A percentile compares a stretch with the other conserved stretches of the same genome.
phyloP scores from a whole-genome alignment of 2,888 invertebrate species.

The Biston betularia region DNA sequence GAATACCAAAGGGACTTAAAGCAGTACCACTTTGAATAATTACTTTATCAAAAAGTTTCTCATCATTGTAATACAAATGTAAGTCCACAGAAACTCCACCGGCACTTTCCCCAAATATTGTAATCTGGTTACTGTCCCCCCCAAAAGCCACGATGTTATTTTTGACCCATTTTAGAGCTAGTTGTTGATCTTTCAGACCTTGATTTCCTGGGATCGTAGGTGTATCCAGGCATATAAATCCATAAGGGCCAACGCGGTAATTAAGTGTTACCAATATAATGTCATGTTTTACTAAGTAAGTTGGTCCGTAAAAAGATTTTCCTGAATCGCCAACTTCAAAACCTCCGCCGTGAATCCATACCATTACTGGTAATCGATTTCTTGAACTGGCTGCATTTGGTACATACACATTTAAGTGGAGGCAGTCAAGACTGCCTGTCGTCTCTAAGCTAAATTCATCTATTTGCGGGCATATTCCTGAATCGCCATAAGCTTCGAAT shows the following conservation, averaged over 20 bases:
- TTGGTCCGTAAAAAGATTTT: constrained; percentile 28
- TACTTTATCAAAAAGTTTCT: constrained; percentile 50
- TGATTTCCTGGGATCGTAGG: constrained; percentile 58
- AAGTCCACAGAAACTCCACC: constrained; percentile 50
- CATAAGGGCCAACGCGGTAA: constrained; percentile 44
- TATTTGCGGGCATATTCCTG: constrained; percentile 46
- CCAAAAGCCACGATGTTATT: constrained; percentile 55
- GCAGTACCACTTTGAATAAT: constrained; percentile 56
- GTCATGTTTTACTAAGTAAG: constrained; percentile 42
- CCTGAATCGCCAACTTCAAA: constrained; percentile 29
- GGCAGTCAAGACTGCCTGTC: constrained; percentile 46
- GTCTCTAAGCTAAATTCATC: neutral
- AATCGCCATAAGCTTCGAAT: constrained; percentile 49
- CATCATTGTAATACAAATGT: constrained; percentile 48
- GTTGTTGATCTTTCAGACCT: constrained; percentile 56
- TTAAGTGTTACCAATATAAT: constrained; percentile 55
- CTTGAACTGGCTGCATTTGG: constrained; percentile 41
- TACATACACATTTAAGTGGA: constrained; percentile 47
- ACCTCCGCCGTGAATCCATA: constrained; percentile 46
- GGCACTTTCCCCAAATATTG: constrained; percentile 55
- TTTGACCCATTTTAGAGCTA: constrained; percentile 56
- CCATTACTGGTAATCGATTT: constrained; percentile 43
- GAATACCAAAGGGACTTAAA: constrained; percentile 39
- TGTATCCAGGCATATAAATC: constrained; percentile 38
- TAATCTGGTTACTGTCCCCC: constrained; percentile 51